phyloP scores from a whole-genome alignment of 2,113 vertebrate genomes.

The Dendropsophus ebraccatus region DNA sequence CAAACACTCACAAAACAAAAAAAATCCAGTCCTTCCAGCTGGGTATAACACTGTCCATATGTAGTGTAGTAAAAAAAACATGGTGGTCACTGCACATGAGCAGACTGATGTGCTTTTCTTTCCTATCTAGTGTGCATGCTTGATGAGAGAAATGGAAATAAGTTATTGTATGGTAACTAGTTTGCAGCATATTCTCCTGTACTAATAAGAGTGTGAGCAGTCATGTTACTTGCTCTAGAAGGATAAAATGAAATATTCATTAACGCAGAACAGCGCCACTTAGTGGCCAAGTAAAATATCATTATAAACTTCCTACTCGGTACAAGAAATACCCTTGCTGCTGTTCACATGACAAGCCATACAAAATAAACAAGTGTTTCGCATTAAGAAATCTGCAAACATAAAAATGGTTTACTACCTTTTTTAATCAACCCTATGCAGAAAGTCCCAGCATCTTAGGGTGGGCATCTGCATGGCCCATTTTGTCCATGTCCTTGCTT shows the following conservation, averaged over 20 bases:
- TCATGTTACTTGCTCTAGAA: slow-evolving; percentile 10
- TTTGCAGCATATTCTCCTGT: slow-evolving; percentile 13
- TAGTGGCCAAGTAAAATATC: neutral
- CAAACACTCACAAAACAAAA: neutral
- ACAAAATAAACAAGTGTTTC: neutral
- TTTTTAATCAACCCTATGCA: neutral
- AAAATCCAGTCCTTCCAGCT: neutral
- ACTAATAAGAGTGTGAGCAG: neutral
- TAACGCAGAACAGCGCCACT: neutral
- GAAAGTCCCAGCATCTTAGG: neutral
- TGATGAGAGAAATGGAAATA: neutral
- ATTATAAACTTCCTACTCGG: neutral
- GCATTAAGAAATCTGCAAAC: neutral
- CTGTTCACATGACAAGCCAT: neutral
- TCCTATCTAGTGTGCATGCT: neutral
- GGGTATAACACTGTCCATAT: neutral
- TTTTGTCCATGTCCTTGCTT: neutral
- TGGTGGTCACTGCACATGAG: too few species aligned
- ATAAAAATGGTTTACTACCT: neutral
- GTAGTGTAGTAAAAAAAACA: neutral
- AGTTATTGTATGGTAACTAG: neutral
- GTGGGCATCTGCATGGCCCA: neutral
- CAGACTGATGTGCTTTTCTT: neutral
- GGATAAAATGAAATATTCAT: slow-evolving; percentile 33
- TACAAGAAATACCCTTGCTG: neutral